Evolutionary conservation across 2,113 vertebrate species (phyloP).

Genomic region (Ceyx margarethae): DNA sequence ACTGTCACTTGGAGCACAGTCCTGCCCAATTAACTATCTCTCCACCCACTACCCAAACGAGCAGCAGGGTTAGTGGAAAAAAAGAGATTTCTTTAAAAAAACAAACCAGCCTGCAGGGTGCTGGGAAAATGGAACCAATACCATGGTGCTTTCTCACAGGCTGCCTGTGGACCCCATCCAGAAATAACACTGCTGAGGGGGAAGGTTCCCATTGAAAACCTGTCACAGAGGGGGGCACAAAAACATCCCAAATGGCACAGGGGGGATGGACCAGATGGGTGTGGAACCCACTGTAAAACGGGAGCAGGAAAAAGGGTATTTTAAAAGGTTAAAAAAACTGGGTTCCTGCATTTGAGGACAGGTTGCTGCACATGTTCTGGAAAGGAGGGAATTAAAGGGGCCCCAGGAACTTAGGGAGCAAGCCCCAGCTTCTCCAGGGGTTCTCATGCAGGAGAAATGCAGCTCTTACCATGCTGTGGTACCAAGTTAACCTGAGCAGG

Average conservation of each 20-base stretch:
- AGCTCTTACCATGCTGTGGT: fast-evolving
- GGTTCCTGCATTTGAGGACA: background rate
- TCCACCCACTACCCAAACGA: background rate
- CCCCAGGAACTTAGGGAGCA: background rate
- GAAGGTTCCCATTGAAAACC: background rate
- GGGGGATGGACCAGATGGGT: too few relatives aligned
- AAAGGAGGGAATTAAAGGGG: background rate
- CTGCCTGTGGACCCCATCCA: background rate
- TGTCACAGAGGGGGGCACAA: background rate
- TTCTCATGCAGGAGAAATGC: background rate
- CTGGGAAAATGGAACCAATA: background rate
- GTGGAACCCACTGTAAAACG: background rate
- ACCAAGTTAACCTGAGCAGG: background rate
- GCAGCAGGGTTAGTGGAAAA: background rate
- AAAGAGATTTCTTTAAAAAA: background rate
- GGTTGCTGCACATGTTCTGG: background rate
- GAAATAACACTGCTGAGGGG: background rate
- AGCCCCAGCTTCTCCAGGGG: too few relatives aligned
- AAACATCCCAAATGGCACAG: too few relatives aligned
- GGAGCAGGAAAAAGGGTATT: background rate
- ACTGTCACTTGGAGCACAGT: background rate
- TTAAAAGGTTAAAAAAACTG: background rate
- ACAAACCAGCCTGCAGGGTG: background rate
- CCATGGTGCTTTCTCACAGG: background rate
- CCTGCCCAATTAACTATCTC: background rate